Evolutionary conservation across 2,888 invertebrate species (phyloP).

Genomic region (Limnephilus marmoratus): DNA sequence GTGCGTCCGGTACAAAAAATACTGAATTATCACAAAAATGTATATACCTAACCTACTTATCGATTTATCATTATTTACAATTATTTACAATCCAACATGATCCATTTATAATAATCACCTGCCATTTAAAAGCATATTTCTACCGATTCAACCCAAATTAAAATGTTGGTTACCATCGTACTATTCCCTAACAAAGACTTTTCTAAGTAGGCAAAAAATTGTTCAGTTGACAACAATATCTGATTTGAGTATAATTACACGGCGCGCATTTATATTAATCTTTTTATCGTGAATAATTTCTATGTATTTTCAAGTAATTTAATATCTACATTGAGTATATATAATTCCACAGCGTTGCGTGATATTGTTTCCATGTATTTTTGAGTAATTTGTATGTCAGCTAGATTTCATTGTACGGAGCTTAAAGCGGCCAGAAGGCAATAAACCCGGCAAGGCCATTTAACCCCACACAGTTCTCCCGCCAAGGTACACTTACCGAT

Average conservation of each 20-base stretch:
- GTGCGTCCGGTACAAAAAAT: no score
- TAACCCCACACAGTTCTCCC: conserved; percentile 42
- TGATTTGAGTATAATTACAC: background rate
- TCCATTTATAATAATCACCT: no score
- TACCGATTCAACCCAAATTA: no score
- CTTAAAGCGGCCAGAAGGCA: conserved; percentile 62
- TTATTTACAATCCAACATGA: no score
- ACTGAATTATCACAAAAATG: no score
- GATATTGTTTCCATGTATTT: background rate
- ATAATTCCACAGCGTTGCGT: background rate
- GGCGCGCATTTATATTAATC: no score
- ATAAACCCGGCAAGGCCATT: conserved; percentile 65
- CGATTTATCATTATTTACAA: no score
- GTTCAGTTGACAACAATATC: background rate
- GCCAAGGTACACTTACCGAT: conserved; percentile 63
- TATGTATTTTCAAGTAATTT: background rate
- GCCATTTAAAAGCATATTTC: no score
- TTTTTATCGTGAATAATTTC: background rate
- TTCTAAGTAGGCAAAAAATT: background rate
- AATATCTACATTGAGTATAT: no score
- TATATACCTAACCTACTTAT: no score
- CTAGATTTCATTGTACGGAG: background rate
- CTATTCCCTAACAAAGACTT: background rate
- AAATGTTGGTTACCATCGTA: background rate
- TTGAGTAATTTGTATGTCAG: background rate